Evolutionary conservation across 2,113 vertebrate species (phyloP).

Genomic region (Piaya cayana): DNA sequence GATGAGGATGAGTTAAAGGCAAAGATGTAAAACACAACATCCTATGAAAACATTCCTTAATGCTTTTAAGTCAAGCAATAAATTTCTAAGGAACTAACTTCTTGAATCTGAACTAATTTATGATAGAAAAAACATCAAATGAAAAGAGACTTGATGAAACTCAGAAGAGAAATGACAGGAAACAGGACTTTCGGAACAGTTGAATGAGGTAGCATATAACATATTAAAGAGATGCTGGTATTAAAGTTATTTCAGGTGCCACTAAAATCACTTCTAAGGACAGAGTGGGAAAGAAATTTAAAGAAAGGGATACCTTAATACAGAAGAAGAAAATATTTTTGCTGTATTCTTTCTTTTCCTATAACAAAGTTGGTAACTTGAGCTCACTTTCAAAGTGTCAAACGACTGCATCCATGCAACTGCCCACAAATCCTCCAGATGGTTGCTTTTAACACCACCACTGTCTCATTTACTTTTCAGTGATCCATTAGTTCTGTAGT

Average conservation of each 20-base stretch:
- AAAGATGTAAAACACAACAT: neutral
- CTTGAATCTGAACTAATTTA: neutral
- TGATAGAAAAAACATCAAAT: neutral
- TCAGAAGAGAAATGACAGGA: neutral
- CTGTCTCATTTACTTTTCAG: neutral
- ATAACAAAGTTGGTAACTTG: neutral
- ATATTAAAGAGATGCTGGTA: neutral
- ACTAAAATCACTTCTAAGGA: neutral
- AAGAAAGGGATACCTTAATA: neutral
- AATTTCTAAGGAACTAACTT: neutral
- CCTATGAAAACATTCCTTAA: neutral
- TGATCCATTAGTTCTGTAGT: neutral
- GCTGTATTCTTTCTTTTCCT: neutral
- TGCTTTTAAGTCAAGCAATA: neutral
- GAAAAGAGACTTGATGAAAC: neutral
- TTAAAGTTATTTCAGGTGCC: neutral
- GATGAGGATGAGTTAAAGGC: neutral
- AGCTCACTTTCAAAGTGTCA: neutral
- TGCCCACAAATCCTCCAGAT: neutral
- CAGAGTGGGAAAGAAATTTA: neutral
- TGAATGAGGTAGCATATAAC: neutral
- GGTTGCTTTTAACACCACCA: neutral
- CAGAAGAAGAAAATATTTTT: neutral
- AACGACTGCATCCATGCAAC: neutral
- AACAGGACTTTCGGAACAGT: neutral